Base-by-base conservation (phyloP, 2,797 vertebrate species). In the Pachyuromys duprasi region DNA sequence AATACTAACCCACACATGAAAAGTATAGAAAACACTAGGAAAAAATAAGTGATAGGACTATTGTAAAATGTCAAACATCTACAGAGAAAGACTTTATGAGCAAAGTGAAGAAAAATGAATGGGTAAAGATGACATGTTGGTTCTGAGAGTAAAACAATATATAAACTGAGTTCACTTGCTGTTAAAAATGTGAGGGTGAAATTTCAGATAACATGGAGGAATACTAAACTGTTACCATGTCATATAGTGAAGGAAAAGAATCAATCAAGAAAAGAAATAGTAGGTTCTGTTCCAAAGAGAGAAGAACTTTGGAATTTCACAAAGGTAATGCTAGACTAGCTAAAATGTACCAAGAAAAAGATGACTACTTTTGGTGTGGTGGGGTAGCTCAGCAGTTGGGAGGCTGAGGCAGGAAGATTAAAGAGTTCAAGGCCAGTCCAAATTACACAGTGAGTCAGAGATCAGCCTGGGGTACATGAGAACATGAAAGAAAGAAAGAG, bases 111-210 rank as follows among this genome's bases (percentile, higher is more conserved):
- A 90, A 31, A 84, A 5, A 93, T 65, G 60, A 26, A 75, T 28
- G 26, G 28, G 78, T 87, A 95, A 14, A 89, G 26, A 83, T 74
- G 60, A 80, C 57, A 8, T 45, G 87, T 88, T 69, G 80, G 78
- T 84, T 49, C 90, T 93, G 62, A 95, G 60, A 94, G 78, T 7
- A 90, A 79, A 95, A 93, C 42, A 94, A 67, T 80, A 88, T 22
- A 62, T 20, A 67, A 26, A 93, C 20, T 53, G 69, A 33, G 26
- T 80, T 78, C 18, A 90, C 63, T 94, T 86, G 93, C 67, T 72
- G 53, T 87, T 84, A 83, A 89, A 93, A 96, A 70, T 70, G 9
- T 93, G n/a, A 74, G 20, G 74, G 22, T 63, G 39, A 12, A 63
- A 33, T 28, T 76, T 76, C 72, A 63, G 39, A 45, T 89, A 63